These are phyloP conservation scores for Zaprionus gabonicus DNA, from an alignment of 1,140 invertebrate species.

Conservation along the genomic window DNA sequence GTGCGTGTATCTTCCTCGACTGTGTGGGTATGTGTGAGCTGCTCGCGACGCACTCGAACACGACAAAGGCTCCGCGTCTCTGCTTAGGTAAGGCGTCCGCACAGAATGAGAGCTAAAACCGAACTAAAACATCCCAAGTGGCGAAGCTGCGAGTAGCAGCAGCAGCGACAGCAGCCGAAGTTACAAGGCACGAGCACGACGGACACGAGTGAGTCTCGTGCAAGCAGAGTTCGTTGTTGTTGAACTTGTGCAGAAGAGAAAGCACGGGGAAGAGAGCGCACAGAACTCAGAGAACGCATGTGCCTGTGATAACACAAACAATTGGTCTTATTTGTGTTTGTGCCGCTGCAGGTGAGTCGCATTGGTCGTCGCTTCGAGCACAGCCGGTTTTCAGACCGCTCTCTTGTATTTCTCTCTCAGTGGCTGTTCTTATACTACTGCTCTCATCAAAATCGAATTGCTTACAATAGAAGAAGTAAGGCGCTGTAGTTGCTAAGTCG, in stretches of 20 bases:
- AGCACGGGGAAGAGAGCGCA: slow-evolving; percentile 10
- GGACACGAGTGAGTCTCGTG: slow-evolving; percentile 23
- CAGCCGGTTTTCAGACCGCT: not conserved
- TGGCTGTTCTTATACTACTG: not conserved
- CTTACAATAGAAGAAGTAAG: too few species aligned
- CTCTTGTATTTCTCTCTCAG: not conserved
- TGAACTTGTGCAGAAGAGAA: slow-evolving; percentile 23
- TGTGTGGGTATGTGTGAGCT: slow-evolving; percentile 48
- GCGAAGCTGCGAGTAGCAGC: slow-evolving; percentile 31
- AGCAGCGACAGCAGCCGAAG: slow-evolving; percentile 34
- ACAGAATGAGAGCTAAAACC: slow-evolving; percentile 81
- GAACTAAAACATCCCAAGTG: slow-evolving; percentile 70
- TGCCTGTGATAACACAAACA: slow-evolving; percentile 50
- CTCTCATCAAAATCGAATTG: not conserved
- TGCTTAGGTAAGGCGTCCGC: slow-evolving; percentile 62
- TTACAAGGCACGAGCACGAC: slow-evolving; percentile 3
- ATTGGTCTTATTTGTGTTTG: slow-evolving; percentile 36
- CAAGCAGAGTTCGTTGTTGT: slow-evolving; percentile 23
- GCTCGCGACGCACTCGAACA: slow-evolving; percentile 58
- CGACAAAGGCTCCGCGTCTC: slow-evolving; percentile 21
- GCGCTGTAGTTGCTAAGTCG: not conserved
- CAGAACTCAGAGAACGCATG: slow-evolving; percentile 25
- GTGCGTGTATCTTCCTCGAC: slow-evolving; percentile 25
- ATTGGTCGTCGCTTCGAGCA: not conserved
- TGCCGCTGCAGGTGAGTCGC: slow-evolving; percentile 21